Evolutionary conservation across 2,797 vertebrate species (phyloP).

Genomic region (Paramormyrops hopkinsi): DNA sequence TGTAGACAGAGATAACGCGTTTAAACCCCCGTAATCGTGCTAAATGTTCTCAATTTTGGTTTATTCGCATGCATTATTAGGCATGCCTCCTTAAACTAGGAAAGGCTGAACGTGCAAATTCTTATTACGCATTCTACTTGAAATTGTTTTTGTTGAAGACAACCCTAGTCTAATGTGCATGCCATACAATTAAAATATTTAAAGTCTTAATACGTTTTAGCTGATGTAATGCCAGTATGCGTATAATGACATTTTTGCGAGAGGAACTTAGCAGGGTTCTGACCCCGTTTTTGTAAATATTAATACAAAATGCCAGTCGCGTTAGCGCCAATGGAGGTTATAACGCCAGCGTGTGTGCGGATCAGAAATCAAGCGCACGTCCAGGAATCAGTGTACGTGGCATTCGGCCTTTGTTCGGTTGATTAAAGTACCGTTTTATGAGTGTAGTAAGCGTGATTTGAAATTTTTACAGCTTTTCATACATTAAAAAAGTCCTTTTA

Average conservation of each 20-base stretch:
- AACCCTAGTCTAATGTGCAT: not conserved
- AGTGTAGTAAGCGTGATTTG: not conserved
- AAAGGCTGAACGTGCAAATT: conserved; percentile 3
- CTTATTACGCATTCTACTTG: not conserved
- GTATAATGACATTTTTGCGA: not conserved
- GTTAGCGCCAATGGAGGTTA: not conserved
- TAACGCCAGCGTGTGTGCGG: not conserved
- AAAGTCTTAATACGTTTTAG: not conserved
- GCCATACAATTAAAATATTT: not conserved
- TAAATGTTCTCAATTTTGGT: not conserved
- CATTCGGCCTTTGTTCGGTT: not conserved
- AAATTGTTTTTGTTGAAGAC: not conserved
- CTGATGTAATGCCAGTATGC: not conserved
- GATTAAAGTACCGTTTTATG: not conserved
- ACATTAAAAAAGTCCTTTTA: conserved; percentile 1
- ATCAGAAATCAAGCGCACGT: not conserved
- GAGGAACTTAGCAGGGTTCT: not conserved
- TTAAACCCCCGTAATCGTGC: not conserved
- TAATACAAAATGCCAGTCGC: not conserved
- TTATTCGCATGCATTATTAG: not conserved
- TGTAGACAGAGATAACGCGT: not conserved
- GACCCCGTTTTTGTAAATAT: not conserved
- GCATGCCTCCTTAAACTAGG: not conserved
- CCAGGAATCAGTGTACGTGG: not conserved
- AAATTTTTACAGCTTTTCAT: not conserved